These are phyloP conservation scores for Megaceryle maxima DNA, from an alignment of 2,113 vertebrate species.

Conservation along the genomic window DNA sequence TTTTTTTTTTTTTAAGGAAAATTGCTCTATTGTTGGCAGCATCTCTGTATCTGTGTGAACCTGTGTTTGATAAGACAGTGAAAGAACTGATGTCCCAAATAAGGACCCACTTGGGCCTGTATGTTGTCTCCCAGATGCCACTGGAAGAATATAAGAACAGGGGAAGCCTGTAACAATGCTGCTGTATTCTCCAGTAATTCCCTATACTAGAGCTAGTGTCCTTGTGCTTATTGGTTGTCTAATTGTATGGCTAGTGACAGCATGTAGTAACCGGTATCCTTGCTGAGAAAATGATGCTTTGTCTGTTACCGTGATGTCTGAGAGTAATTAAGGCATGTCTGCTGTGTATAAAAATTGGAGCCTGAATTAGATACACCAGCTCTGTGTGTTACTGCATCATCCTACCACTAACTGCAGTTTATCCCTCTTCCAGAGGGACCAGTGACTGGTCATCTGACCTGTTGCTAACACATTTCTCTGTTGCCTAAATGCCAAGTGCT, in stretches of 20 bases:
- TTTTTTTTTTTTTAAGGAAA: not conserved
- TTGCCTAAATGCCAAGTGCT: not conserved
- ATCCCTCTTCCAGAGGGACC: not conserved
- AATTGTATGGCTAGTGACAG: not conserved
- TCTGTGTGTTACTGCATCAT: not conserved
- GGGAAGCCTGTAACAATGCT: not conserved
- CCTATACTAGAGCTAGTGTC: not conserved
- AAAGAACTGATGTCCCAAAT: not conserved
- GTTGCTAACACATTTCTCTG: not conserved
- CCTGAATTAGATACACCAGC: not conserved
- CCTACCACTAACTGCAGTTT: not conserved
- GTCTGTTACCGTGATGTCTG: not conserved
- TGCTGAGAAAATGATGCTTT: not conserved
- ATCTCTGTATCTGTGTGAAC: not conserved
- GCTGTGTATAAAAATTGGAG: not conserved
- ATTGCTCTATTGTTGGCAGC: not conserved
- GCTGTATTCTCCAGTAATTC: not conserved
- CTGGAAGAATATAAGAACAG: not conserved
- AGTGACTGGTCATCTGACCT: not conserved
- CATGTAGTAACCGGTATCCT: not conserved
- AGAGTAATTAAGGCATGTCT: not conserved
- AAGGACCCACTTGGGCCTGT: not conserved
- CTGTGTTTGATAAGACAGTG: not conserved
- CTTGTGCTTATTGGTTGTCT: not conserved
- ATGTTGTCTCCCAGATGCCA: not conserved